Base-by-base conservation (phyloP, 53 echinoderm and acorn worm species). In the Stichopus horrens region DNA sequence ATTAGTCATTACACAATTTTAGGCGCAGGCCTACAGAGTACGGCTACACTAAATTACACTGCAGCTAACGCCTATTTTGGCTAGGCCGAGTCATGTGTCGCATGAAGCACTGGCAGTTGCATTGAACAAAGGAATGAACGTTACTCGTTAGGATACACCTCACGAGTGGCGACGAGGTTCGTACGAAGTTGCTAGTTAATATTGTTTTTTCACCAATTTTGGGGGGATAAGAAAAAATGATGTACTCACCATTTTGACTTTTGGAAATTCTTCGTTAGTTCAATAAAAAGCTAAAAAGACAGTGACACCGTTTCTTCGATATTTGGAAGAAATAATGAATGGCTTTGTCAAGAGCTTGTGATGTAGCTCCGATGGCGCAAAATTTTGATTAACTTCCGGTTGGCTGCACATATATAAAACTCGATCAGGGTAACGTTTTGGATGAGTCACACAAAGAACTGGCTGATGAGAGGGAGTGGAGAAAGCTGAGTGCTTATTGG, bases 201-300 rank as follows among this genome's bases (percentile, higher is more conserved):
- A 37, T 37, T 2, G 37, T 37, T 37, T 37, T 37, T 37, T 37
- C 37, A 37, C 37, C 2, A 37, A 37, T 37, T 37, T 37, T 37
- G 37, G 37, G 37, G 37, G 2, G 2, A 37, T 37, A 37, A 3
- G 18, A 75, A 76, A 76, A 11, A 9, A 58, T 21, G 5, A 18
- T 58, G 16, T 56, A 18, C 81, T 81, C 57, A 81, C 81, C 81
- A 81, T 81, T 53, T 81, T 81, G 81, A 81, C 4, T 57, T 21
- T 81, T 81, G 22, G 20, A 11, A 21, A 81, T 22, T 81, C 58
- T 23, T 16, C 7, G 5, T 56, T 81, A 7, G 54, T 21, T 16
- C 19, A 56, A 18, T 21, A 18, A 81, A 57, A 18, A 57, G 19
- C 58, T n/a, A 9, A 21, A 58, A 53, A 21, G 19, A 16, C 81